Conservation (phyloP, 2,888 invertebrate species). For the Sympetrum striolatum region DNA sequence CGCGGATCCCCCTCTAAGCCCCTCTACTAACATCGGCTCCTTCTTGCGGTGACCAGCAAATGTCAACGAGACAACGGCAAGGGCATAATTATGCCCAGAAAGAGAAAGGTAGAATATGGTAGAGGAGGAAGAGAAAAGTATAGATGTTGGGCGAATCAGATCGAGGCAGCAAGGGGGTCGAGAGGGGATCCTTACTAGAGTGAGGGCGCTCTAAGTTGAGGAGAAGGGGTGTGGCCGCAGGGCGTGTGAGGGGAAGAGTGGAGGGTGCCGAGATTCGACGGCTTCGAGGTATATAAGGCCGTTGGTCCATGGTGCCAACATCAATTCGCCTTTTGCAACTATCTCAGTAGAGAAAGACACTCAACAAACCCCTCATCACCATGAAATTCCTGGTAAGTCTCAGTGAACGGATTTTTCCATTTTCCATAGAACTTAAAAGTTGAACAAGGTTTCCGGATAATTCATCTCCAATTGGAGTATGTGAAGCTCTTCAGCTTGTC, state of each 20-base stretch:
- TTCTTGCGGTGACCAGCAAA: slow-evolving; percentile 19
- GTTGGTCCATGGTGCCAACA: not conserved
- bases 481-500: no score
- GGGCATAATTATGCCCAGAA: slow-evolving; percentile 38
- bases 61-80: slow-evolving; percentile 34
- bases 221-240: slow-evolving; percentile 36
- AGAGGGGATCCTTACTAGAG: not conserved
- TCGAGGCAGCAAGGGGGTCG: not conserved
- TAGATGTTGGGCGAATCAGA: not conserved
- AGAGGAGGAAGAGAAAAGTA: not conserved
- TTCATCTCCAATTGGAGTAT: no score
- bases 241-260: not conserved
- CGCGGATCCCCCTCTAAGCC: not conserved
- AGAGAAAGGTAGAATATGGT: slow-evolving; percentile 23
- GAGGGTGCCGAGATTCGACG: slow-evolving; percentile 9
- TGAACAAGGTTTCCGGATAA: no score
- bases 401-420: not conserved
- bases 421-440: no score
- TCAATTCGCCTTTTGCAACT: slow-evolving; percentile 26
- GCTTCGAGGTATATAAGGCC: slow-evolving; percentile 13
- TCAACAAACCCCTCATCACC: slow-evolving; percentile 32
- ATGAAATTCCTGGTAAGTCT: slow-evolving; percentile 45
- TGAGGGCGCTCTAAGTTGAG: not conserved
- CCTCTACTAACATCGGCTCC: not conserved
- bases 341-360: slow-evolving; percentile 4